phyloP scores from a whole-genome alignment of 2,113 vertebrate genomes.

The Myotis yumanensis region DNA sequence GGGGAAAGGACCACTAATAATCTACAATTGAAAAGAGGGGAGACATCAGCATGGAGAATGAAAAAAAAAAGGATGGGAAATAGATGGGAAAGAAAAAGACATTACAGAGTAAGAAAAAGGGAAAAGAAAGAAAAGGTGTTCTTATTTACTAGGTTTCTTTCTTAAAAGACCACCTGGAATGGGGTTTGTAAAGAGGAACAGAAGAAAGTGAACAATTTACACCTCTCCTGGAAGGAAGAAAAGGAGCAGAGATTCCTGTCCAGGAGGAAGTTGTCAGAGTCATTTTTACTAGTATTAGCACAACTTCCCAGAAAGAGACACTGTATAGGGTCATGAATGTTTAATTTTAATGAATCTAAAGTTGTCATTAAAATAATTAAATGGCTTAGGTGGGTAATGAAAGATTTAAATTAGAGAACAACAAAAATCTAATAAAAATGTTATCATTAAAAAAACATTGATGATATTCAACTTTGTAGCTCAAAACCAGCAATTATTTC shows the following conservation, averaged over 20 bases:
- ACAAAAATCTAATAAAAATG: slow-evolving; percentile 7
- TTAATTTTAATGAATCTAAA: background rate
- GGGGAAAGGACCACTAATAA: background rate
- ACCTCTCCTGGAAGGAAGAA: background rate
- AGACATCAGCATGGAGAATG: background rate
- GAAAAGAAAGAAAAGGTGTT: background rate
- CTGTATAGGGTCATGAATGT: background rate
- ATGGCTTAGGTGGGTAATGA: background rate
- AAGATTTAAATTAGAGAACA: background rate
- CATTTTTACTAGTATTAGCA: background rate
- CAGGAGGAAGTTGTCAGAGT: background rate
- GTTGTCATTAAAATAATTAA: background rate
- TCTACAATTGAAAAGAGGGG: background rate
- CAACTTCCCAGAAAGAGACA: background rate
- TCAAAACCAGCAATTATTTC: slow-evolving; percentile 13
- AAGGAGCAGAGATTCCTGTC: background rate
- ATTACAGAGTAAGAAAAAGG: background rate
- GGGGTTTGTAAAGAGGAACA: background rate
- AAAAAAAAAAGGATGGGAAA: background rate
- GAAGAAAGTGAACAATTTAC: background rate
- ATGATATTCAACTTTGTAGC: slow-evolving; percentile 18
- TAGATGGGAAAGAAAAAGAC: background rate
- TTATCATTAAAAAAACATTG: slow-evolving; percentile 18
- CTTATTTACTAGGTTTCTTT: background rate
- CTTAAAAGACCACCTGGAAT: background rate